Percentiles rank a stretch among this genome's conserved stretches.
Evolutionary conservation across 2,888 invertebrate genomes (phyloP).

Genomic region (Stegophylla sp.): DNA sequence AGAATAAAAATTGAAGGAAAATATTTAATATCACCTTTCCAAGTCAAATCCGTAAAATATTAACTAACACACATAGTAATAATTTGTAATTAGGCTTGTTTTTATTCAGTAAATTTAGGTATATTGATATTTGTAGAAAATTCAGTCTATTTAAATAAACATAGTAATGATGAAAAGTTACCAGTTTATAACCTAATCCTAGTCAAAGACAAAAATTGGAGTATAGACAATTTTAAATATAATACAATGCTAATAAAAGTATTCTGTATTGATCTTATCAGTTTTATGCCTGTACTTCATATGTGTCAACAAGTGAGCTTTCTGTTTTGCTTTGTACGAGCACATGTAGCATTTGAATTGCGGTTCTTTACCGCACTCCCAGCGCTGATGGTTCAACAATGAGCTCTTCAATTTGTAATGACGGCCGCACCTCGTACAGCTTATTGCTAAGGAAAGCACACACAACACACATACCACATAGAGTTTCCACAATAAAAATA

Average conservation of each 20-base stretch:
- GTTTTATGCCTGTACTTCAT: conserved; percentile 61
- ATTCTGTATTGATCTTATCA: conserved; percentile 47
- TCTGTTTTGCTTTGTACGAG: conserved; percentile 65
- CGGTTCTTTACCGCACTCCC: conserved; percentile 63
- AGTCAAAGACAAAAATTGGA: conserved; percentile 42
- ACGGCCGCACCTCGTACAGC: conserved; percentile 61
- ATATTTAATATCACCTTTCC: conserved; percentile 20
- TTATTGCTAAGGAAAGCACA: conserved; percentile 59
- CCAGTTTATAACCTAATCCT: conserved; percentile 32
- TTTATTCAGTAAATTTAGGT: conserved; percentile 29
- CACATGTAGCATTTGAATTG: conserved; percentile 63
- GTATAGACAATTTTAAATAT: conserved; percentile 20
- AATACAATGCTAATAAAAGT: conserved; percentile 44
- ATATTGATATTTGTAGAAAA: conserved; percentile 29
- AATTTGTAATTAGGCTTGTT: conserved; percentile 4
- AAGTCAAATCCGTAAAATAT: conserved; percentile 10
- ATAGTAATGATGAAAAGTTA: conserved; percentile 42
- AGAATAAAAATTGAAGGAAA: conserved; percentile 43
- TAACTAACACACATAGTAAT: background rate
- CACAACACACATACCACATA: conserved; percentile 59
- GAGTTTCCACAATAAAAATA: conserved; percentile 54
- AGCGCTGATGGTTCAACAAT: conserved; percentile 62
- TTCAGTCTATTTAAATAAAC: conserved; percentile 53
- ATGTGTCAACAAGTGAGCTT: conserved; percentile 63
- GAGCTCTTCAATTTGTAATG: conserved; percentile 62